phyloP scores from a whole-genome alignment of 2,797 vertebrate species.

The Karalla daura region DNA sequence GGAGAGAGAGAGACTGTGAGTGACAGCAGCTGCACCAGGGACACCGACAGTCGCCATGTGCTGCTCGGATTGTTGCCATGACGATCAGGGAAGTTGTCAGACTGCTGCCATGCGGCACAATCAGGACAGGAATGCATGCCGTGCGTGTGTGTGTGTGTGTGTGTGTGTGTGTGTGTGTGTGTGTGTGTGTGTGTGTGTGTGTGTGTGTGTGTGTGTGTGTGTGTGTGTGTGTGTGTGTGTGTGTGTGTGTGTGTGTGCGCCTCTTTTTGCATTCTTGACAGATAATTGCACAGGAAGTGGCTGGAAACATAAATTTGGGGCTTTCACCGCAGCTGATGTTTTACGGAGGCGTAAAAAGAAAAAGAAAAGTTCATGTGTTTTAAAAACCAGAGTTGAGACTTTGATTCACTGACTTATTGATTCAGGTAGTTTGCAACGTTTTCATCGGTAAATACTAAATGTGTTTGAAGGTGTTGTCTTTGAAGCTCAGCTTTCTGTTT shows the following conservation, averaged over 20 bases:
- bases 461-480: too few relatives aligned
- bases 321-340: too few relatives aligned
- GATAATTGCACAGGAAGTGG: not conserved
- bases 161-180: not conserved
- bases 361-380: too few relatives aligned
- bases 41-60: not conserved
- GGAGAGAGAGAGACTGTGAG: not conserved
- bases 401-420: too few relatives aligned
- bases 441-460: too few relatives aligned
- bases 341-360: too few relatives aligned
- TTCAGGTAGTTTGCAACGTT: too few relatives aligned
- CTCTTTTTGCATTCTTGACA: not conserved
- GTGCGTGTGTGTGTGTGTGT: slow-evolving; percentile 1
- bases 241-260: slow-evolving; percentile 3
- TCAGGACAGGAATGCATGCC: too few relatives aligned
- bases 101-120: not conserved
- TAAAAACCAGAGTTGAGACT: too few relatives aligned
- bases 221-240: not conserved
- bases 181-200: not conserved
- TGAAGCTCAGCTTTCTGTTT: too few relatives aligned
- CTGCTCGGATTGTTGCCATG: slow-evolving; percentile 18
- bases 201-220: not conserved
- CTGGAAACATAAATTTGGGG: not conserved
- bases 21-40: not conserved
- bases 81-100: not conserved